These are phyloP conservation scores for Drosophila pseudotakahashii DNA, from an alignment of 2,888 invertebrate genomes.

Conservation along the genomic window DNA sequence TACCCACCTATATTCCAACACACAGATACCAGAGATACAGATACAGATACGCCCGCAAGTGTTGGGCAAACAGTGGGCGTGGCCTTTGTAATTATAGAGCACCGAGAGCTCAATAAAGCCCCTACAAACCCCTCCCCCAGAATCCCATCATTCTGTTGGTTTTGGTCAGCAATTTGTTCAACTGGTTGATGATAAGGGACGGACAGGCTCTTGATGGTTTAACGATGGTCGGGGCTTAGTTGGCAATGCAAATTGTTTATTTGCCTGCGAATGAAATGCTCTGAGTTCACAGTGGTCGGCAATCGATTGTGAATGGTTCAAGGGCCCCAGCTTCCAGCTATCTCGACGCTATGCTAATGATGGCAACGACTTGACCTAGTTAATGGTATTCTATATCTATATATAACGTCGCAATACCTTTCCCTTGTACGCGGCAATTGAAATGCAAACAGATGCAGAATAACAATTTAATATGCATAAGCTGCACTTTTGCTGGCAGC, in stretches of 20 bases:
- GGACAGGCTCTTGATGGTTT: conserved; percentile 28
- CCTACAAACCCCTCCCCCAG: no score
- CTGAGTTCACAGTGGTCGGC: conserved; percentile 36
- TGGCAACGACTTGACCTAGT: conserved; percentile 38
- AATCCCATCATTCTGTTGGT: conserved; percentile 40
- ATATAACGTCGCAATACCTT: conserved; percentile 1
- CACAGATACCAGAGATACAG: conserved; percentile 18
- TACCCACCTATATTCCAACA: conserved; percentile 5
- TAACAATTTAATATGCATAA: conserved; percentile 48
- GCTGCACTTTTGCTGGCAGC: conserved; percentile 34
- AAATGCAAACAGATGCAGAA: conserved; percentile 37
- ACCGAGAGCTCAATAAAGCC: conserved; percentile 34
- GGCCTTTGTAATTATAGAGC: conserved; percentile 61
- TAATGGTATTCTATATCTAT: neutral
- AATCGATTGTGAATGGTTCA: conserved; percentile 23
- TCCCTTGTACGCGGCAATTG: conserved; percentile 9
- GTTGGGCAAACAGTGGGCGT: conserved; percentile 55
- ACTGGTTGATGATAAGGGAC: conserved; percentile 54
- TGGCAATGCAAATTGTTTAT: conserved; percentile 75
- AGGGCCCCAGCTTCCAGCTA: conserved; percentile 16
- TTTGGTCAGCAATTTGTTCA: conserved; percentile 67
- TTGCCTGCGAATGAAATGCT: conserved; percentile 49
- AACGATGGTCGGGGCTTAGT: conserved; percentile 47
- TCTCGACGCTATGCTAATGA: conserved; percentile 33
- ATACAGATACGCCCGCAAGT: conserved; percentile 41